Percentiles rank a stretch among this genome's conserved stretches.
Evolutionary conservation across 2,113 vertebrate species (phyloP).

Genomic region (Aepyceros melampus): DNA sequence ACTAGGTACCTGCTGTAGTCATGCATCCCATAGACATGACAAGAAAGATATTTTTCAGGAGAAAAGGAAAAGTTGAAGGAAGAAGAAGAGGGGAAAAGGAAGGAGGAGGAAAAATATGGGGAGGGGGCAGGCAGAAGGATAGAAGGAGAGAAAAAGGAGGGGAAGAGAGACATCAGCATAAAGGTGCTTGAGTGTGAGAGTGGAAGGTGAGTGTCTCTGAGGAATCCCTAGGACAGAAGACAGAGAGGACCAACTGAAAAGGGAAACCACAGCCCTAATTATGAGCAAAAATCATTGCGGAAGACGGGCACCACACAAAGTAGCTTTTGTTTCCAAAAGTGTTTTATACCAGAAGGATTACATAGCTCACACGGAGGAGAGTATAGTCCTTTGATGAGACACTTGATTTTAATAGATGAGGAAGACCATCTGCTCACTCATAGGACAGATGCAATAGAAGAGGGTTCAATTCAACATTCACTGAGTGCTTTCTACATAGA

Average conservation of each 20-base stretch:
- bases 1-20: neutral
- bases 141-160: neutral
- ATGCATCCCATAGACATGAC: neutral
- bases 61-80: neutral
- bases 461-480: neutral
- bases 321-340: neutral
- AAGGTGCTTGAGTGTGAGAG: neutral
- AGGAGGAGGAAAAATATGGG: neutral
- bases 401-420: neutral
- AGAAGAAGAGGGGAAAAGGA: neutral
- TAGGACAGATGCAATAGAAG: neutral
- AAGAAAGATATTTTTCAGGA: neutral
- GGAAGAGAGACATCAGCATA: neutral
- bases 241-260: neutral
- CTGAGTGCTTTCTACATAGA: neutral
- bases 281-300: neutral
- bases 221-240: neutral
- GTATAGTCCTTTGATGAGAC: neutral
- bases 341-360: neutral
- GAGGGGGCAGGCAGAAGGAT: fast-evolving
- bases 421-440: neutral
- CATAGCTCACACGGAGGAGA: neutral
- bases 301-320: neutral
- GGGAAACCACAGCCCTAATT: neutral
- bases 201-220: neutral